phyloP scores from a whole-genome alignment of 2,797 vertebrate species.

The Cynopterus sphinx region DNA sequence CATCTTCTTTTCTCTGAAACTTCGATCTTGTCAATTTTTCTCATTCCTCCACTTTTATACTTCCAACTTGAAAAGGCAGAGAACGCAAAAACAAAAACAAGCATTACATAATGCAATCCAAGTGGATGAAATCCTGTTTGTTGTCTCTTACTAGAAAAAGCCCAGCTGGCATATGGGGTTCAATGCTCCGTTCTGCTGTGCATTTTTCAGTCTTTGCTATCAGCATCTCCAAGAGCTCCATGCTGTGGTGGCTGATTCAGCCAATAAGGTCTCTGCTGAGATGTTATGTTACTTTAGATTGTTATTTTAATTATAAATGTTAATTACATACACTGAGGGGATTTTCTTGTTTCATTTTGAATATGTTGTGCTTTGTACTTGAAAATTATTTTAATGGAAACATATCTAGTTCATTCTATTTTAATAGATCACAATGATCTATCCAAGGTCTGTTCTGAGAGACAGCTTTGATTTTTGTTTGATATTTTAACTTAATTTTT shows the following conservation, averaged over 20 bases:
- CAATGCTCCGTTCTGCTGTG: not conserved
- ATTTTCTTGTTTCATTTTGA: not conserved
- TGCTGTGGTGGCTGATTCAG: not conserved
- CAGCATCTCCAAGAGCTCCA: not conserved
- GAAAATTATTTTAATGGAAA: constrained; percentile 34
- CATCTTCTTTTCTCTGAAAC: not conserved
- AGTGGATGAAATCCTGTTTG: not conserved
- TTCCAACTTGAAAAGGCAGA: not conserved
- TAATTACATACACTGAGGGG: not conserved
- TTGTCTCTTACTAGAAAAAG: not conserved
- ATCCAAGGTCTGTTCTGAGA: not conserved
- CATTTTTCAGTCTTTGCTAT: not conserved
- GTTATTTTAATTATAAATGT: constrained; percentile 32
- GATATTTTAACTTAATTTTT: not conserved
- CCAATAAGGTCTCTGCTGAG: constrained; percentile 1
- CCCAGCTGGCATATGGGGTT: not conserved
- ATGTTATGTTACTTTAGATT: not conserved
- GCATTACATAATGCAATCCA: not conserved
- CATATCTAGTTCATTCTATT: not conserved
- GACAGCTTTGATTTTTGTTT: not conserved
- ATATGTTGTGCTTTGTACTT: not conserved
- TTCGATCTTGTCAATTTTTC: not conserved
- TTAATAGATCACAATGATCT: not conserved
- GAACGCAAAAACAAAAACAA: not conserved
- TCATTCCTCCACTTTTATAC: not conserved